Conservation (phyloP, 2,113 vertebrate genomes). For the Actinemys pallida region DNA sequence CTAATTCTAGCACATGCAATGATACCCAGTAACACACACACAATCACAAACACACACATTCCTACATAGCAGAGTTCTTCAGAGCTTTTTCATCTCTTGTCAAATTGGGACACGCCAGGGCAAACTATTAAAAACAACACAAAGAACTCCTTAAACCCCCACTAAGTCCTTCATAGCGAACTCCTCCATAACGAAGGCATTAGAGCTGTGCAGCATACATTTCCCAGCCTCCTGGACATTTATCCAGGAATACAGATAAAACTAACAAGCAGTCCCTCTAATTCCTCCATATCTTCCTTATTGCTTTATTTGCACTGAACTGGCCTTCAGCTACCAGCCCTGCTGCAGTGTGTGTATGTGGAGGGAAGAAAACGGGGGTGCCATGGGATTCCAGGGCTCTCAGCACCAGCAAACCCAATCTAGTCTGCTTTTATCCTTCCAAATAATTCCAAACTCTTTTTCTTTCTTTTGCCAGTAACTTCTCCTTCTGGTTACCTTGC, state of each 20-base stretch:
- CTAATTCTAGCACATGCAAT: background rate
- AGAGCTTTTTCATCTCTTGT: background rate
- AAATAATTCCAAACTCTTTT: background rate
- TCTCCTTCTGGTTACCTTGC: background rate
- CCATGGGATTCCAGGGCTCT: background rate
- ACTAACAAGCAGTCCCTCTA: constrained; percentile 16
- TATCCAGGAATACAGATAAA: background rate
- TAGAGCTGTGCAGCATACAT: background rate
- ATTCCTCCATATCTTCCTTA: background rate
- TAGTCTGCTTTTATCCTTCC: background rate
- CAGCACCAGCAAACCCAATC: background rate
- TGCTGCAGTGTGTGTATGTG: background rate
- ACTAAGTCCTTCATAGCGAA: constrained; percentile 11
- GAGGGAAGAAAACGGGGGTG: background rate
- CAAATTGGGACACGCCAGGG: constrained; percentile 35
- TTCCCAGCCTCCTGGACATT: background rate
- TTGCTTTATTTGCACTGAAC: constrained; percentile 11
- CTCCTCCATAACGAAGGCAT: constrained; percentile 30
- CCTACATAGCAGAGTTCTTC: background rate
- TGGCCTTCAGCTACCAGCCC: background rate
- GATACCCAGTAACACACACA: accelerated
- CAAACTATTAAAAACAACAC: constrained; percentile 13
- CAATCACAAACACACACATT: background rate
- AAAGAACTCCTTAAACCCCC: constrained; percentile 31
- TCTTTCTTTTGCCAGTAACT: background rate